Evolutionary conservation across 2,113 vertebrate genomes (phyloP).

Genomic region (Etheostoma spectabile): DNA sequence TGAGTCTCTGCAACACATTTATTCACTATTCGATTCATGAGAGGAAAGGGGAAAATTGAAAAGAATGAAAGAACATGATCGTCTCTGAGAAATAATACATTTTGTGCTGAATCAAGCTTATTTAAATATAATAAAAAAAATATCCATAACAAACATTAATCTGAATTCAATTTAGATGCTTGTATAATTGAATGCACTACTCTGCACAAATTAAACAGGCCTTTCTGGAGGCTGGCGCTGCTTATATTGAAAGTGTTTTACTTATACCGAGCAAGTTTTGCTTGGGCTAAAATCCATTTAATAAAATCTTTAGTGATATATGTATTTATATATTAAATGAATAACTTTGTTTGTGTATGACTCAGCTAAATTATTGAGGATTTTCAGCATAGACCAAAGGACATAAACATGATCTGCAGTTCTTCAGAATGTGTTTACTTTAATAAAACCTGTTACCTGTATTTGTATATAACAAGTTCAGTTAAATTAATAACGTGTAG

Average conservation of each 20-base stretch:
- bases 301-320: conserved; percentile 39
- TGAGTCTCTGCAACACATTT: conserved; percentile 66
- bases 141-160: conserved; percentile 75
- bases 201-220: conserved; percentile 64
- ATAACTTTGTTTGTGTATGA: conserved; percentile 26
- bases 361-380: conserved; percentile 20
- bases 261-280: conserved; percentile 30
- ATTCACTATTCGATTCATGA: conserved; percentile 69
- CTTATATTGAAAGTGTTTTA: conserved; percentile 53
- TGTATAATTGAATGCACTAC: conserved; percentile 69
- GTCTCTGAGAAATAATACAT: conserved; percentile 73
- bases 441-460: background rate
- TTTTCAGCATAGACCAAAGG: conserved; percentile 19
- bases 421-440: conserved; percentile 20
- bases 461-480: conserved; percentile 14
- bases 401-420: background rate
- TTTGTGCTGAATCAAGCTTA: conserved; percentile 76
- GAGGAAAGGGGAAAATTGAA: conserved; percentile 71
- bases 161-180: conserved; percentile 73
- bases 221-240: conserved; percentile 43
- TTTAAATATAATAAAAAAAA: conserved; percentile 74
- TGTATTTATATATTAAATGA: conserved; percentile 33
- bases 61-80: conserved; percentile 75
- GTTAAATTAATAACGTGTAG: background rate
- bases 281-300: conserved; percentile 39